Evolutionary conservation across 2,888 invertebrate genomes (phyloP), one percentile per base, ranked within the genome.

Genomic region (Venusia cambrica): DNA sequence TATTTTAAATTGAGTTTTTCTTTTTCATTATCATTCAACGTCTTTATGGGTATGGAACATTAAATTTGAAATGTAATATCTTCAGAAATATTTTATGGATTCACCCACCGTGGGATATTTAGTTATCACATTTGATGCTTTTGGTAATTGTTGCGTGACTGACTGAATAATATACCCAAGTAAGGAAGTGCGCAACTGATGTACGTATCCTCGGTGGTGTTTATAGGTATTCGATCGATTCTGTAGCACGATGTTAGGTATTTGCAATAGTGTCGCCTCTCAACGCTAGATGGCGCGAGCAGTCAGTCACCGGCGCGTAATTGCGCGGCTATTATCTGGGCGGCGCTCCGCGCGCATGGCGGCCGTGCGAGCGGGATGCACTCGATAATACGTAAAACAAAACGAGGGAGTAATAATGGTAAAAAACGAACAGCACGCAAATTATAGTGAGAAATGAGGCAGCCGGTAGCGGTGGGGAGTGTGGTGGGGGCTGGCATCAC

Each of bases 371-470:
- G 85, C 87, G 85, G 87, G 87, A 85, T 87, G 87, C 85, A 85
- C 83, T 85, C 85, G 85, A 84, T 85, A 85, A 85, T 81, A 83
- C 85, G 84, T 85, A 83, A 84, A 87, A 85, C 85, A 85, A 85
- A 85, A 85, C 87, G 84, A 81, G 87, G 85, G 80, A 83, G 85
- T 85, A 85, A 85, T 87, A 84, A 87, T 84, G 81, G 81, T 85
- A 84, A 87, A 87, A 87, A 87, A 87, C 84, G 81, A 85, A 74
- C 80, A 80, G 59, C 84, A 87, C 87, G 87, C 85, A 87, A 87
- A 87, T 87, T 87, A 87, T 84, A 85, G 85, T 87, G 87, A 84
- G 87, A 87, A 87, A 85, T 83, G 83, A 81, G 84, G 80, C 81
- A 84, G 81, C 79, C 84, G 85, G 85, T 85, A 85, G 87, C 84